Percentiles rank a stretch among this genome's conserved stretches.
Evolutionary conservation across 64 coral and sea anemone species (phyloP).

Genomic region (Stichodactyla helianthus): DNA sequence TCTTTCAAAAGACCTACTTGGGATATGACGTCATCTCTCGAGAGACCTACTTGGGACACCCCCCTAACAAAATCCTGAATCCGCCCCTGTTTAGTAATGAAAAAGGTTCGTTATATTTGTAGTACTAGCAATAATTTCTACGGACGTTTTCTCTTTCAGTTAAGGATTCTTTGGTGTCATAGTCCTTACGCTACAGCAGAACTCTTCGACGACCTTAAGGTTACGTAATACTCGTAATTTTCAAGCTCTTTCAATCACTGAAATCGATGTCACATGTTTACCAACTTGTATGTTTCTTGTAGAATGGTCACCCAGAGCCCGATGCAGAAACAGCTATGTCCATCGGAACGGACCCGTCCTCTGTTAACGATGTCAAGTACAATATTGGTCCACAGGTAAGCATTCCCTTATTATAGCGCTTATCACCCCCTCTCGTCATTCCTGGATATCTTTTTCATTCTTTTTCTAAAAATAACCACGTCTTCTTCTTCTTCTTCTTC

Average conservation of each 20-base stretch:
- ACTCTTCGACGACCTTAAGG: constrained; percentile 95
- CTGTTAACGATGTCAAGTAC: constrained; percentile 41
- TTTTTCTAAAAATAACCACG: not conserved
- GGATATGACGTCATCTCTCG: too few species aligned
- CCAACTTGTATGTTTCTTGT: not conserved
- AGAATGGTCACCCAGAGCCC: constrained; percentile 44
- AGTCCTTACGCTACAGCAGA: constrained; percentile 98
- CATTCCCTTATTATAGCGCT: too few species aligned
- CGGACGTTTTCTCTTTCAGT: constrained; percentile 28
- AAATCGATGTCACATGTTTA: not conserved
- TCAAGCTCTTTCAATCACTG: not conserved
- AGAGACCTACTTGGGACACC: not conserved
- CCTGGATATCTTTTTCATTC: not conserved
- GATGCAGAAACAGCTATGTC: constrained; percentile 53
- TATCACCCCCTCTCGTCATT: not conserved
- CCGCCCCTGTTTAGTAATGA: not conserved
- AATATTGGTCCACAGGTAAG: constrained; percentile 62
- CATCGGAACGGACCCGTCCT: constrained; percentile 40
- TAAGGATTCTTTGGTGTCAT: constrained; percentile 90
- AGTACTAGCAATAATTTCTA: not conserved
- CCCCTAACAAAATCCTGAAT: not conserved
- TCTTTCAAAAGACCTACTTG: too few species aligned
- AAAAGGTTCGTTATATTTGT: not conserved
- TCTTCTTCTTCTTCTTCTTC: not conserved
- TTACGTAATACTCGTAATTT: not conserved